Percentiles rank a stretch among this genome's conserved stretches.
Evolutionary conservation across 2,797 vertebrate species (phyloP).

Genomic region (Sebastes jordani): DNA sequence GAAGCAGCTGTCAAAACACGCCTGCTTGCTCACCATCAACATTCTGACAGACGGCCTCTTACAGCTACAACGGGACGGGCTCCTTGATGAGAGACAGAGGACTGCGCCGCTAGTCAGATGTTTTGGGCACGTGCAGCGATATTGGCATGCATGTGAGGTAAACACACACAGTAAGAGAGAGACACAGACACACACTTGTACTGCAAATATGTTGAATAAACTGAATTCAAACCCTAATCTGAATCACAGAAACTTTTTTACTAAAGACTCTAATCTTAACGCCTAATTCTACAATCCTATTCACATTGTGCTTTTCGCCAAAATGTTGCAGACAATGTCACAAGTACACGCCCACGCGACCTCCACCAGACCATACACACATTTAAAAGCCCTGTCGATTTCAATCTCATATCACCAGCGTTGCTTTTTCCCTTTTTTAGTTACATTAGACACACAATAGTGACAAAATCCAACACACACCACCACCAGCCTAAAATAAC

Average conservation of each 20-base stretch:
- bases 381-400: neutral
- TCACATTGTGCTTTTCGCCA: neutral
- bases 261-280: neutral
- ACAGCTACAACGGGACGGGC: constrained; percentile 5
- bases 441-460: neutral
- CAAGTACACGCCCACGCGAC: neutral
- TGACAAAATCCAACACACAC: constrained; percentile 22
- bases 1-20: constrained; percentile 54
- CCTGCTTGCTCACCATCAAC: constrained; percentile 23
- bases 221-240: neutral
- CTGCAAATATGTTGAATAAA: neutral
- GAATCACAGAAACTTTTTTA: neutral
- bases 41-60: constrained; percentile 26
- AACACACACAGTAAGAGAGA: neutral
- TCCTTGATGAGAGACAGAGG: constrained; percentile 20
- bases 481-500: constrained; percentile 33
- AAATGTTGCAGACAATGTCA: neutral
- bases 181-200: neutral
- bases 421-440: neutral
- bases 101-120: constrained; percentile 11
- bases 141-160: constrained; percentile 6
- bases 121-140: constrained; percentile 24
- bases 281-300: neutral
- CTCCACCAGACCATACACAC: neutral
- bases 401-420: neutral